Evolutionary conservation across 2,113 vertebrate species (phyloP).

Genomic region (Prionailurus viverrinus): DNA sequence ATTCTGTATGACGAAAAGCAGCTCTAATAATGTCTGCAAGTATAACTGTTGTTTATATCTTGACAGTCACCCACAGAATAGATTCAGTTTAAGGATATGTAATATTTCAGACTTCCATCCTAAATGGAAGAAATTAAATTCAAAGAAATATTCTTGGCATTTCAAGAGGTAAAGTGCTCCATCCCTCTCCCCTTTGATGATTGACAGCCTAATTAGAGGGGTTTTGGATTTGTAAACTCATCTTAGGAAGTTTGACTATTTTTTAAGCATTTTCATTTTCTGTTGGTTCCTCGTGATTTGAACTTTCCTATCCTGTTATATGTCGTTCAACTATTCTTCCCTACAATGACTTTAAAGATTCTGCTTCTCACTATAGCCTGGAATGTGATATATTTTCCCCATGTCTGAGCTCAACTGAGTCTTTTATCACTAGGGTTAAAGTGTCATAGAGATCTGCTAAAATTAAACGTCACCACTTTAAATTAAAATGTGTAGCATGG

Average conservation of each 20-base stretch:
- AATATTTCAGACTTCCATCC: background rate
- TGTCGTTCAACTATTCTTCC: background rate
- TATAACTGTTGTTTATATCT: constrained; percentile 9
- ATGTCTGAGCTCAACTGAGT: constrained; percentile 26
- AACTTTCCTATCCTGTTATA: background rate
- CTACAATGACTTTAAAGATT: constrained; percentile 33
- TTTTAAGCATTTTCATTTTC: constrained; percentile 30
- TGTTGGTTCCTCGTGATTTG: background rate
- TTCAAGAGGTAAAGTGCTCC: constrained; percentile 13
- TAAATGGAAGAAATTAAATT: constrained; percentile 47
- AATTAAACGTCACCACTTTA: constrained; percentile 57
- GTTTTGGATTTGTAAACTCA: background rate
- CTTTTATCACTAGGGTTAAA: constrained; percentile 51
- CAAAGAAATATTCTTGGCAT: background rate
- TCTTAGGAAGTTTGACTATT: background rate
- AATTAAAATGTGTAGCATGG: constrained; percentile 61
- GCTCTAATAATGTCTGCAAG: background rate
- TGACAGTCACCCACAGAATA: background rate
- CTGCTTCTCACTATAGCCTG: background rate
- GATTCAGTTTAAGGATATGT: constrained; percentile 37
- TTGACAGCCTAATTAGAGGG: background rate
- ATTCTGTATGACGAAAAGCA: constrained; percentile 34
- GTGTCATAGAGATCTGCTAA: constrained; percentile 36
- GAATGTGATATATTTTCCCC: constrained; percentile 14
- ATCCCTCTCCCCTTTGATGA: constrained; percentile 20